Percentiles rank a stretch among this genome's conserved stretches.
Evolutionary conservation across 2,888 invertebrate species (phyloP).

Genomic region (Dione vanillae): DNA sequence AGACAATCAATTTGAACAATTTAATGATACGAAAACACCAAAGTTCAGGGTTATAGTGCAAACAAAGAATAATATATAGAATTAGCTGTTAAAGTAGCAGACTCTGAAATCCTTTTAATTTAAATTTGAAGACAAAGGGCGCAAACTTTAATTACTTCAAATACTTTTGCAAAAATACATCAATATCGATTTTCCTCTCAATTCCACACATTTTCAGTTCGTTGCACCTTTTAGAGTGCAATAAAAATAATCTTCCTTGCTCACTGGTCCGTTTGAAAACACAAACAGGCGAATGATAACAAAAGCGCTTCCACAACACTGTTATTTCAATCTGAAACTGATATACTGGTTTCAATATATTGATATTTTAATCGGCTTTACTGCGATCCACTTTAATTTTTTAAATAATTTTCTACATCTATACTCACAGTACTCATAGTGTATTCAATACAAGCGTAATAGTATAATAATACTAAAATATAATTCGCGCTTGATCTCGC

Average conservation of each 20-base stretch:
- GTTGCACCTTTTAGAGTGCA: constrained; percentile 76
- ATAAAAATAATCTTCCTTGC: constrained; percentile 82
- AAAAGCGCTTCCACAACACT: constrained; percentile 61
- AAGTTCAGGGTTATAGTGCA: neutral
- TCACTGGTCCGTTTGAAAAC: constrained; percentile 63
- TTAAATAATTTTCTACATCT: neutral
- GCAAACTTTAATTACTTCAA: neutral
- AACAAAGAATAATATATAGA: neutral
- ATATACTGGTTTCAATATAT: constrained; percentile 34
- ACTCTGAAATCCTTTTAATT: neutral
- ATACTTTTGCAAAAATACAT: constrained; percentile 29
- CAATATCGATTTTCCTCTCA: constrained; percentile 68
- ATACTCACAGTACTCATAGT: neutral
- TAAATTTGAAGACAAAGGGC: neutral
- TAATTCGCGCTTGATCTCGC: too few relatives aligned
- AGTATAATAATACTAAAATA: too few relatives aligned
- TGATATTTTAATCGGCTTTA: constrained; percentile 13
- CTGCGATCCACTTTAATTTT: neutral
- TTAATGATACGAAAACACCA: neutral
- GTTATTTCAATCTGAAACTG: constrained; percentile 67
- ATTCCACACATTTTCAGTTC: constrained; percentile 73
- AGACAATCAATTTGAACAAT: too few relatives aligned
- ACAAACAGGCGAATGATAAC: constrained; percentile 66
- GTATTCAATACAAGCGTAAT: too few relatives aligned
- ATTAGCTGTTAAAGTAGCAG: neutral